Evolutionary conservation across 2,797 vertebrate species (phyloP).

Genomic region (Mormyrus proboscirostris): DNA sequence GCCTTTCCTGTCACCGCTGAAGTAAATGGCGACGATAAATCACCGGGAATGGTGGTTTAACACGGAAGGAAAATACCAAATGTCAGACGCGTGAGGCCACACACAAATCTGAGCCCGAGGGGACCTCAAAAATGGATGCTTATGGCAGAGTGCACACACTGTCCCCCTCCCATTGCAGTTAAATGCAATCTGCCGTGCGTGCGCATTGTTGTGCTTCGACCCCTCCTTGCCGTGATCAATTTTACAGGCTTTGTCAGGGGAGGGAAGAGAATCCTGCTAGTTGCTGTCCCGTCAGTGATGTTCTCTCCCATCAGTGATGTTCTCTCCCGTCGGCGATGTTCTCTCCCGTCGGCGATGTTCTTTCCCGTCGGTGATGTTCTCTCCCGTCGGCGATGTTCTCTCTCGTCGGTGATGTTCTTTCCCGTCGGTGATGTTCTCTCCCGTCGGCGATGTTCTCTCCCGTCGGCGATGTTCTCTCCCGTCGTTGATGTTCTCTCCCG

Average conservation of each 20-base stretch:
- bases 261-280: not conserved
- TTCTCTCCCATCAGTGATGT: too few species aligned
- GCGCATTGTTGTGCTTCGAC: not conserved
- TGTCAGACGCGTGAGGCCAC: conserved; percentile 7
- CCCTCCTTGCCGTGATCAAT: not conserved
- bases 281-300: not conserved
- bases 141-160: not conserved
- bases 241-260: not conserved
- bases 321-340: too few species aligned
- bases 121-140: not conserved
- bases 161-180: not conserved
- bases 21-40: not conserved
- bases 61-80: conserved; percentile 1
- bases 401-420: too few species aligned
- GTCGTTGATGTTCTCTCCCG: too few species aligned
- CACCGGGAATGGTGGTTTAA: not conserved
- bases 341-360: too few species aligned
- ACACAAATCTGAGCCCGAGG: not conserved
- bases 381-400: too few species aligned
- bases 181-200: not conserved
- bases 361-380: too few species aligned
- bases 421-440: too few species aligned
- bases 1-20: not conserved
- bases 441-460: too few species aligned
- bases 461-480: too few species aligned